Conservation (phyloP, 2,888 invertebrate species). For the Melangyna quadrimaculata region DNA sequence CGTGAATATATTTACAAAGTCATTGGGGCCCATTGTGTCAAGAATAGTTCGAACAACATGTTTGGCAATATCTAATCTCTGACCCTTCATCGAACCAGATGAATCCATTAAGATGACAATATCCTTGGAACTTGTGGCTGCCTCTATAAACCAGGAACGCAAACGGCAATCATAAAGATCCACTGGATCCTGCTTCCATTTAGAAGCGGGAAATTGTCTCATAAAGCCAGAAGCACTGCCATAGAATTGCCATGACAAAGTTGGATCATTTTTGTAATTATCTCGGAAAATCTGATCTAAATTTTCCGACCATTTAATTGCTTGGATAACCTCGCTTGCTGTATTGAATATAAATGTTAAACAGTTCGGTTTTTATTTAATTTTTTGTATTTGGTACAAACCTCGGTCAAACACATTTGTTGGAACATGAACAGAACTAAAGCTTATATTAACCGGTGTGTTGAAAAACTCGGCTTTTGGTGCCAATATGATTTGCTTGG, state of each 20-base stretch:
- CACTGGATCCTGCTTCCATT: slow-evolving; percentile 90
- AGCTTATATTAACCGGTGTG: slow-evolving; percentile 88
- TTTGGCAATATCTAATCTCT: slow-evolving; percentile 93
- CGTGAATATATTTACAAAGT: slow-evolving; percentile 97
- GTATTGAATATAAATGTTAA: slow-evolving; percentile 46
- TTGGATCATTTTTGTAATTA: slow-evolving; percentile 92
- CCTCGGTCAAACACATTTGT: slow-evolving; percentile 96
- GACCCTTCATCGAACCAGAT: slow-evolving; percentile 95
- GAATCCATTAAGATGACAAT: slow-evolving; percentile 91
- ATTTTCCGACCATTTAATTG: slow-evolving; percentile 97
- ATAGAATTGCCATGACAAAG: slow-evolving; percentile 98
- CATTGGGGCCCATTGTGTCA: slow-evolving; percentile 98
- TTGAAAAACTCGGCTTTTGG: slow-evolving; percentile 90
- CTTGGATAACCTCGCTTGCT: slow-evolving; percentile 93
- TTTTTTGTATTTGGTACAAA: slow-evolving; percentile 79
- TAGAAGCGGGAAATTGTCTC: slow-evolving; percentile 96
- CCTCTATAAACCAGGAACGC: slow-evolving; percentile 98
- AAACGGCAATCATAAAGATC: slow-evolving; percentile 98
- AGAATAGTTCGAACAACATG: slow-evolving; percentile 93
- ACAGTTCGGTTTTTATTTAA: background rate
- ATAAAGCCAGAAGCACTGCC: slow-evolving; percentile 98
- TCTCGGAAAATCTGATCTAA: slow-evolving; percentile 93
- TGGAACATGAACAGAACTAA: slow-evolving; percentile 96
- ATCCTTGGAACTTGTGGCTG: slow-evolving; percentile 98
- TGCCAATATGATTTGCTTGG: slow-evolving; percentile 85